Evolutionary conservation across 2,797 vertebrate genomes (phyloP).

Genomic region (Lophotriccus pileatus): DNA sequence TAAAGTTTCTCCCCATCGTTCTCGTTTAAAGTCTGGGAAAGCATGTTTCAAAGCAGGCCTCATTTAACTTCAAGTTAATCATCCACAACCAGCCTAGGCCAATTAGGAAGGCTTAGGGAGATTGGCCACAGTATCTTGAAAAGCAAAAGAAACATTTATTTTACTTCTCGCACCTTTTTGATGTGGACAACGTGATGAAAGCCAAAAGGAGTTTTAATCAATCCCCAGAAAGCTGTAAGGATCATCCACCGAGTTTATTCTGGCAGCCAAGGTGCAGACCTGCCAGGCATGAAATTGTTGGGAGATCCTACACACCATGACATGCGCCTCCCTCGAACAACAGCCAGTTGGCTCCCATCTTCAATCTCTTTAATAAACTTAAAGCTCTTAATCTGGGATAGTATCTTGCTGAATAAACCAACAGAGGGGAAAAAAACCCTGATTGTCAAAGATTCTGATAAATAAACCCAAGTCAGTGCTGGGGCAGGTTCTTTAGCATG

Average conservation of each 20-base stretch:
- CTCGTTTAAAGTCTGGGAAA: slow-evolving; percentile 73
- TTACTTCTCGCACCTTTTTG: slow-evolving; percentile 67
- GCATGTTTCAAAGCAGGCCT: slow-evolving; percentile 77
- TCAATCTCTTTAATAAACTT: slow-evolving; percentile 36
- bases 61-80: slow-evolving; percentile 84
- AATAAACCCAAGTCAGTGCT: slow-evolving; percentile 57
- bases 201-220: slow-evolving; percentile 58
- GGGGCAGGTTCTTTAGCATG: slow-evolving; percentile 76
- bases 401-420: slow-evolving; percentile 46
- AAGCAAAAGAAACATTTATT: slow-evolving; percentile 54
- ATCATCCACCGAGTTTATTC: slow-evolving; percentile 41
- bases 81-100: slow-evolving; percentile 44
- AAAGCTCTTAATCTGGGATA: slow-evolving; percentile 58
- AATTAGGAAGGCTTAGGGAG: slow-evolving; percentile 51
- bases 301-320: slow-evolving; percentile 40
- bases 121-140: slow-evolving; percentile 64
- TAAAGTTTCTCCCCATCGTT: slow-evolving; percentile 46
- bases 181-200: slow-evolving; percentile 76
- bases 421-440: background rate
- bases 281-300: slow-evolving; percentile 46
- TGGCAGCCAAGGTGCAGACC: slow-evolving; percentile 38
- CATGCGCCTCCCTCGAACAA: background rate
- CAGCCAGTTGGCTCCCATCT: slow-evolving; percentile 29
- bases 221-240: slow-evolving; percentile 28
- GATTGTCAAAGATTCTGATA: slow-evolving; percentile 55